Evolutionary conservation across 2,888 invertebrate genomes (phyloP), one percentile per base, ranked within the genome.

Genomic region (Ophioninae sp.): DNA sequence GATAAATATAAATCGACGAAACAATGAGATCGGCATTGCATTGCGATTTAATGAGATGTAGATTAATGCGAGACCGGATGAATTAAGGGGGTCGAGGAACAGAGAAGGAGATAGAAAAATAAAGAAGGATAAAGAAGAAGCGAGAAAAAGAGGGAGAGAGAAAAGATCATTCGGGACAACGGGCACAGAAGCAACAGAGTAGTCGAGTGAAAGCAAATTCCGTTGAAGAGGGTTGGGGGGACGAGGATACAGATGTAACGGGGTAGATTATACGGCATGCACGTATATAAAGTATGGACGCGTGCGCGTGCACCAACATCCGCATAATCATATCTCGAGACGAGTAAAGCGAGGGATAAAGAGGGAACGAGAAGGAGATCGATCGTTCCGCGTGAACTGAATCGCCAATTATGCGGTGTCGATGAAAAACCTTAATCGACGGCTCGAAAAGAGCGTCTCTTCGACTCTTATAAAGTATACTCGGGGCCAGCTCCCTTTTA

Each of bases 371-470:
- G 74, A 74, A 79, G 76, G 85, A 83, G 86, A 83, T 85, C 85
- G 84, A 82, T 81, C 84, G 82, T 85, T 76, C 67, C 81, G 84
- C 85, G 86, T 84, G 86, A 85, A 85, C 82, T 82, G 86, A 85
- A 86, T 86, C 77, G 82, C 72, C 85, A 86, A 86, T 86, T 81
- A 83, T 85, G 76, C 83, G 83, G 83, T 83, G 83, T 83, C 79
- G 83, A 83, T 80, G 83, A 83, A 83, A 83, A 83, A 83, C 83
- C 83, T 83, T 83, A 83, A 83, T 83, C 83, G 83, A 80, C 65
- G 76, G 62, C 61, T 77, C 79, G 59, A 76, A 76, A 76, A 76
- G 61, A 41, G 56, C 56, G 23, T 37, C 23, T 44, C 41, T 76
- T 59, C 10, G 30, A 23, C 64, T 41, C 41, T 23, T 67, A 37